A percentile compares a stretch with the other conserved stretches of the same genome.
Conservation (phyloP, 2,888 invertebrate genomes). For the Drosophila dives region DNA sequence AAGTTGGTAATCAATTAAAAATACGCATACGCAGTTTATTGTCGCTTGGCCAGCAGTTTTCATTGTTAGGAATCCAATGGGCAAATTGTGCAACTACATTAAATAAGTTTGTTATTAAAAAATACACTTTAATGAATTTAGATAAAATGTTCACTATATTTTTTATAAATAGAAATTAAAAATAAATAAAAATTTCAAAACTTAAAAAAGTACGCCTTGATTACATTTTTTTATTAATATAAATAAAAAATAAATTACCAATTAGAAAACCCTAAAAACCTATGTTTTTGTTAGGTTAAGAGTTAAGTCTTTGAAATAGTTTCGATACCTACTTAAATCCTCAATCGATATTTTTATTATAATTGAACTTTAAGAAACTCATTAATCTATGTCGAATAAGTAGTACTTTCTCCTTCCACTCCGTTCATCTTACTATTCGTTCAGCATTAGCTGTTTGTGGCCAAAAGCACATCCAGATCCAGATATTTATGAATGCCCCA, state of each 20-base stretch:
- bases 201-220: not conserved
- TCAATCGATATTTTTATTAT: not conserved
- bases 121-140: not conserved
- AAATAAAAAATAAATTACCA: not conserved
- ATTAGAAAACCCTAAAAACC: not conserved
- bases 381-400: not conserved
- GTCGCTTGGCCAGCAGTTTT: not conserved
- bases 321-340: not conserved
- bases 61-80: not conserved
- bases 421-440: not conserved
- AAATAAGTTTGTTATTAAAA: not conserved
- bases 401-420: not conserved
- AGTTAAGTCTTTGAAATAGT: not conserved
- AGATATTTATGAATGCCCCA: slow-evolving; percentile 57
- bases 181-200: rapidly evolving
- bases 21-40: slow-evolving; percentile 38
- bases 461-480: slow-evolving; percentile 4
- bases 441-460: not conserved
- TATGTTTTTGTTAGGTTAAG: not conserved
- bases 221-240: not conserved
- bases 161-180: not conserved
- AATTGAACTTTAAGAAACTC: not conserved
- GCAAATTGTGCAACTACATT: not conserved
- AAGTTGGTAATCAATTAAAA: slow-evolving; percentile 38
- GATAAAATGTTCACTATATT: not conserved